Evolutionary conservation across 2,797 vertebrate genomes (phyloP), one percentile per base, ranked within the genome.

Genomic region (Anabas testudineus): DNA sequence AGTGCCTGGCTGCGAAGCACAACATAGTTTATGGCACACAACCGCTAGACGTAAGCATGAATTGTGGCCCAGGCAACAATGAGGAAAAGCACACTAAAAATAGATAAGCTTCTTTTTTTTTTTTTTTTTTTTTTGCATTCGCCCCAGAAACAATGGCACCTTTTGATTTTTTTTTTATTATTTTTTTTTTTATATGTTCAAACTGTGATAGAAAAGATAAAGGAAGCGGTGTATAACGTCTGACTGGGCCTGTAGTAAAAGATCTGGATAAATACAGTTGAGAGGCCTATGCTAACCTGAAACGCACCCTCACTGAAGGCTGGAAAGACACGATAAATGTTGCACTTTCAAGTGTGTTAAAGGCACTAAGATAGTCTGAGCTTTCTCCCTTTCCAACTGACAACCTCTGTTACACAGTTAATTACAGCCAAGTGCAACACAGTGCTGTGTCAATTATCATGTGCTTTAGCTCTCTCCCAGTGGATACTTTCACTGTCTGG

Each of bases 391-490:
- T 80, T 83, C 76, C 75, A 54, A 81, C 88, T 86, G 85, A 90
- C 87, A 89, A 83, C 86, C 88, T 88, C 81, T 67, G 87, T 88
- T 84, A 88, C 86, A 81, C 87, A 88, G 80, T 85, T 92, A 90
- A 92, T 92, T 90, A 87, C 90, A 88, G 87, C 85, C 90, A 71
- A 91, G 78, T 85, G 90, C 88, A 85, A 85, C 83, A 82, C 87
- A 59, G 80, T 71, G 43, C 89, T 80, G 68, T 87, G 84, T 92
- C 90, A 90, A 89, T 89, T 91, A 89, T 82, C 80, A 78, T 83
- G 83, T 76, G 82, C 80, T 81, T 82, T 74, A 74, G 71, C 80
- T 79, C 67, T 24, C 81, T 85, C 87, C 84, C 82, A 59, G 41
- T 71, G 81, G 86, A 81, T 87, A 85, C 86, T 82, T 85, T 80